Evolutionary conservation across 2,797 vertebrate species (phyloP), one percentile per base, ranked within the genome.

Genomic region (Epinephelus coioides): DNA sequence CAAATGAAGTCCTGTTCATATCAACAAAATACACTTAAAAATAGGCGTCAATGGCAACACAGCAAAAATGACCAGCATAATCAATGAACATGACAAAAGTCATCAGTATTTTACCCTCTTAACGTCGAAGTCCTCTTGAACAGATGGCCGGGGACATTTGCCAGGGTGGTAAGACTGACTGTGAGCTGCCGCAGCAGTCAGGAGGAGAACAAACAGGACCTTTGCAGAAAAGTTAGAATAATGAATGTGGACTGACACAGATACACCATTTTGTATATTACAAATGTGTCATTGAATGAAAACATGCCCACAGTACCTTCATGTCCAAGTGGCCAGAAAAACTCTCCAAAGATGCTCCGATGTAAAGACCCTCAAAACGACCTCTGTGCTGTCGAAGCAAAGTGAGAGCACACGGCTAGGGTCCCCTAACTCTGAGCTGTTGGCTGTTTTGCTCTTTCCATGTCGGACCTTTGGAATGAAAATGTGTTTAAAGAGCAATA

Each of bases 91-190:
- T 9, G 23, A 11, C 3, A 40, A 27, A 69, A 38, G 12, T 38
- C 27, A 25, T 2, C 3, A 23, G 8, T 38, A 13, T 40, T 66
- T 80, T 59, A 92, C 90, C 77, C 82, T 55, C 13, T 59, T 44
- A 17, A 89, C 6, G 0, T 84, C 65, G 50, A 92, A 92, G 64
- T 92, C 23, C 12, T 77, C 53, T 21, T 91, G 90, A 14, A 88
- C 70, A 1, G 77, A 4, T 1, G 82, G 78, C 17, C 21, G 17
- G 0, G 81, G 83, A 7, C 90, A 91, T 0, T 0, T 17, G 1
- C 81, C 84, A 0, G 1, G 0, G 34, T 87, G 79, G 51, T 90
- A 75, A 10, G 86, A 69, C 78, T 91, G 91, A 30, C 18, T 14
- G 0, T 85, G 49, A 25, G 27, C 60, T 19, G 64, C 49, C 0